These are phyloP conservation scores for Diarsia dahlii DNA, from an alignment of 2,888 invertebrate species.

Conservation along the genomic window DNA sequence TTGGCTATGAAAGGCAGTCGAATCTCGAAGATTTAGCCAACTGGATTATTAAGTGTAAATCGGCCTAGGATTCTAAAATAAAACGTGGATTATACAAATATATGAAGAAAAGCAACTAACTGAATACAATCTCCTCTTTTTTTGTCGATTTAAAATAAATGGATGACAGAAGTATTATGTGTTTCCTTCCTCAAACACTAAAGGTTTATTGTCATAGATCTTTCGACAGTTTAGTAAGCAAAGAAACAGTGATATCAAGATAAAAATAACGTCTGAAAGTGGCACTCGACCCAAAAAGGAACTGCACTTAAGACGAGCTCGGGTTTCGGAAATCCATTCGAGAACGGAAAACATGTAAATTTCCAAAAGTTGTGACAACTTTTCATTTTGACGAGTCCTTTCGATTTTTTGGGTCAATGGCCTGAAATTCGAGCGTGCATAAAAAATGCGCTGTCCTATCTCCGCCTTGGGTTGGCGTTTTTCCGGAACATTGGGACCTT, in stretches of 20 bases:
- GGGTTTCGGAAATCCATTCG: slow-evolving; percentile 48
- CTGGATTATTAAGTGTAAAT: slow-evolving; percentile 6
- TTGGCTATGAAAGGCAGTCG: not conserved
- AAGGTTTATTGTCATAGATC: not conserved
- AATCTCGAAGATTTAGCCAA: not conserved
- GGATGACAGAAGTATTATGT: not conserved
- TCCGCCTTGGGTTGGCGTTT: slow-evolving; percentile 24
- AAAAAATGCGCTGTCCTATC: slow-evolving; percentile 43
- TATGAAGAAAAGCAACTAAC: not conserved
- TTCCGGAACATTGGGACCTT: slow-evolving; percentile 25
- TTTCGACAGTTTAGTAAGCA: slow-evolving; percentile 8
- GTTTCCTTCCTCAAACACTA: not conserved
- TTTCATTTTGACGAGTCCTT: slow-evolving; percentile 57
- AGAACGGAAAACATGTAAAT: slow-evolving; percentile 59
- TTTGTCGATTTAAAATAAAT: not conserved
- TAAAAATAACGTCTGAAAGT: slow-evolving; percentile 47
- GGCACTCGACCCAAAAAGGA: slow-evolving; percentile 43
- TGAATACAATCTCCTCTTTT: not conserved
- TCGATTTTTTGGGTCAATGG: slow-evolving; percentile 45
- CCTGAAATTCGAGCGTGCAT: slow-evolving; percentile 38
- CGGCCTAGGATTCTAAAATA: not conserved
- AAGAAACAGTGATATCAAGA: slow-evolving; percentile 24
- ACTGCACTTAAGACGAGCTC: slow-evolving; percentile 54
- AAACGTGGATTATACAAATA: too few relatives aligned
- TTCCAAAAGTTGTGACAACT: slow-evolving; percentile 56